Evolutionary conservation across 2,888 invertebrate species (phyloP), one percentile per base, ranked within the genome.

Genomic region (Apocheima hispidaria): DNA sequence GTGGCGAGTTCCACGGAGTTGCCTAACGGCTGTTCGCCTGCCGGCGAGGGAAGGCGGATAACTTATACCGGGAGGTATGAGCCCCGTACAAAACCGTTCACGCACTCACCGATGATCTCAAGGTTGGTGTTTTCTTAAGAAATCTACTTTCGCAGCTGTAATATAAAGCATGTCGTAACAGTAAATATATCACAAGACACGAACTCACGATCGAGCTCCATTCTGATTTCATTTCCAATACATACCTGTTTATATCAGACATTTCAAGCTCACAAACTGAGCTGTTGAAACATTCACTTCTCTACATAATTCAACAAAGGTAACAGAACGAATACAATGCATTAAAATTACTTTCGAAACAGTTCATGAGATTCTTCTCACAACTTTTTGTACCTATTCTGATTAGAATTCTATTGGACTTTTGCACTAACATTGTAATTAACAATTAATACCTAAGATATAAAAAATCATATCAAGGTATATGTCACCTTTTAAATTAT

Each of bases 61-160:
- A 82, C 83, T 83, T 83, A 79, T 76, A 86, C 86, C 88, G 92
- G 92, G 92, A 92, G 92, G 91, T 91, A 92, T 92, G 92, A 92
- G 91, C 91, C 91, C 91, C 87, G 90, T 82, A 84, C 83, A 90
- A 82, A 84, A 90, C 84, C 83, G 83, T 74, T 87, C 84, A 83
- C 81, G 84, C 86, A 90, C 89, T 88, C 87, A 91, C 90, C 92
- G 92, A 92, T 92, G 92, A 92, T 92, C 92, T 92, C 92, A 90
- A 92, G 92, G 92, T 92, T 62, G 52, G 61, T 62, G 33, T 62
- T 48, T 53, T 48, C 52, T 52, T 51, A 35, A 60, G 23, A 43
- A 58, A 41, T 41, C 36, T 52, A 49, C 46, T 59, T 57, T 56
- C 53, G 14, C 43, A 18, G 50, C 33, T 20, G 35, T 20, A 48